Percentiles rank a stretch among this genome's conserved stretches.
These are phyloP conservation scores for Podotricha telesiphe DNA, from an alignment of 2,888 invertebrate species.

Conservation along the genomic window DNA sequence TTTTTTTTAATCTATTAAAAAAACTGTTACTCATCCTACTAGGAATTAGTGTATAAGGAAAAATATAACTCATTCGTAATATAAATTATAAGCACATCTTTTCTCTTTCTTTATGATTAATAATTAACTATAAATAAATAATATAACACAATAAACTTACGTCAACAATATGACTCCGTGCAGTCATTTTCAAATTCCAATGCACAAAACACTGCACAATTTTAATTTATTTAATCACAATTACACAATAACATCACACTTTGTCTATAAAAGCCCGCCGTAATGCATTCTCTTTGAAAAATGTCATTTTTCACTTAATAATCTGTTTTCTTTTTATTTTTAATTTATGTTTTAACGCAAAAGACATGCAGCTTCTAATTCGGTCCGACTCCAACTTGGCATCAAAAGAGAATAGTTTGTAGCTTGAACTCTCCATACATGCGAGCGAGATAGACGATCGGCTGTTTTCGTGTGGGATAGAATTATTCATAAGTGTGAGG, in stretches of 20 bases:
- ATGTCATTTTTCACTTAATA: conserved; percentile 55
- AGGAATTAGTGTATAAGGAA: conserved; percentile 8
- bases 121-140: conserved; percentile 17
- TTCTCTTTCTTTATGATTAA: not conserved
- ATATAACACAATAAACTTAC: conserved; percentile 53
- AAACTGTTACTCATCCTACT: conserved; percentile 13
- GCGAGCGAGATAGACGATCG: conserved; percentile 55
- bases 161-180: conserved; percentile 52
- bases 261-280: conserved; percentile 69
- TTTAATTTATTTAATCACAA: conserved; percentile 50
- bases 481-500: conserved; percentile 48
- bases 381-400: conserved; percentile 69
- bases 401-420: conserved; percentile 73
- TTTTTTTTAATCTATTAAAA: not conserved
- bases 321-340: not conserved
- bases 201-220: conserved; percentile 45
- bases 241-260: conserved; percentile 53
- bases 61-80: not conserved
- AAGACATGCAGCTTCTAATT: conserved; percentile 58
- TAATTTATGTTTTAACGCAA: conserved; percentile 31
- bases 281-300: conserved; percentile 47
- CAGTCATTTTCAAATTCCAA: conserved; percentile 56
- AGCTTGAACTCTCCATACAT: conserved; percentile 50
- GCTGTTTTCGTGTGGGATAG: conserved; percentile 47
- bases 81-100: not conserved